phyloP scores from a whole-genome alignment of 2,797 vertebrate species.

The Lerista edwardsae region DNA sequence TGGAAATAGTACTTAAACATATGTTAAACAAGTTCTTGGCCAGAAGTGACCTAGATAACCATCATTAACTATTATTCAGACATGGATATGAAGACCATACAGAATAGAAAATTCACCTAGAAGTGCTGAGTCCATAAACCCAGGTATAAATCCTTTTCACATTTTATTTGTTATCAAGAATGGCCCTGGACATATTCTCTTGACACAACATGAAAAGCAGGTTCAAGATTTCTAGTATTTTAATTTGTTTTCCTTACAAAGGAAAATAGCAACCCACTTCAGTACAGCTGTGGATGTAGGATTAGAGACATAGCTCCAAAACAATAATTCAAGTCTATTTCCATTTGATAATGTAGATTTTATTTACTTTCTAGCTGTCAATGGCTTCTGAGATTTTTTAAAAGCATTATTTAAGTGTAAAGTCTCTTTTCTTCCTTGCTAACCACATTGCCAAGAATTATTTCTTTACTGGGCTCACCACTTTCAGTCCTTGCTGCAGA shows the following conservation, averaged over 20 bases:
- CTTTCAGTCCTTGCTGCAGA: too few species aligned
- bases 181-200: too few species aligned
- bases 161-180: neutral
- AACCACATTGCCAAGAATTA: too few species aligned
- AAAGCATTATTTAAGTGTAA: too few species aligned
- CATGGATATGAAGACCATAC: neutral
- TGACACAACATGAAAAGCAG: neutral
- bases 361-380: too few species aligned
- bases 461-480: too few species aligned
- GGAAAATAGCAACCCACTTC: neutral
- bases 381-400: too few species aligned
- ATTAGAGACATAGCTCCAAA: neutral
- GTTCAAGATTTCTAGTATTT: neutral
- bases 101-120: neutral
- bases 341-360: too few species aligned
- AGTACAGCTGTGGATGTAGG: neutral
- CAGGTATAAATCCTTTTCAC: neutral
- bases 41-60: neutral
- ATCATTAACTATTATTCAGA: neutral
- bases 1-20: neutral
- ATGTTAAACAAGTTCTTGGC: neutral
- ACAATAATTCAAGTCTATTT: neutral
- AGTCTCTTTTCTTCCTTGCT: too few species aligned
- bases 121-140: neutral
- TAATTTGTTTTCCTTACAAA: neutral